Conservation (phyloP, 2,797 vertebrate genomes). For the Phylloscopus collybita region DNA sequence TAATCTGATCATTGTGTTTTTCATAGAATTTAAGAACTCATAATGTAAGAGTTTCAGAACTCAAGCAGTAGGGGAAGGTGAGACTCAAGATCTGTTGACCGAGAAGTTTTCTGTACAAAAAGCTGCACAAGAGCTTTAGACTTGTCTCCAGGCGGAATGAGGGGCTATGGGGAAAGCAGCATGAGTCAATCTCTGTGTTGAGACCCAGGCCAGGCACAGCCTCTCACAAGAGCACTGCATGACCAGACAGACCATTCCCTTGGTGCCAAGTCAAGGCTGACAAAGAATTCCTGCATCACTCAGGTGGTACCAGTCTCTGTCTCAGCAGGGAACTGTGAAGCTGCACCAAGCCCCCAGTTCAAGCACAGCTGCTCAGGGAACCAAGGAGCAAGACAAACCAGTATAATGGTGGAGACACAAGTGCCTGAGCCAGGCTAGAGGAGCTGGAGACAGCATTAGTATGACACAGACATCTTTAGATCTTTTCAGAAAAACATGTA, state of each 20-base stretch:
- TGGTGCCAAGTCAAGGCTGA: neutral
- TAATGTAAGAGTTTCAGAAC: neutral
- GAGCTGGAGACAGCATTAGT: neutral
- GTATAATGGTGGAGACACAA: neutral
- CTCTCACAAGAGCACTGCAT: neutral
- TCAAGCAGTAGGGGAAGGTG: neutral
- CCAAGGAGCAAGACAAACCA: neutral
- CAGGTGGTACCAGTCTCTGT: rapidly evolving
- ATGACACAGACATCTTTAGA: neutral
- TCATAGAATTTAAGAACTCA: neutral
- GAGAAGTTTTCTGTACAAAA: neutral
- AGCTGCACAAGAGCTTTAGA: neutral
- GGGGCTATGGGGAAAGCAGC: neutral
- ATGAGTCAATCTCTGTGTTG: rapidly evolving
- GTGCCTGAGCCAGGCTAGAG: neutral
- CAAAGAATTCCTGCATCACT: neutral
- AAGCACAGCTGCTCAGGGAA: neutral
- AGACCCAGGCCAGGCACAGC: neutral
- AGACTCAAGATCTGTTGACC: neutral
- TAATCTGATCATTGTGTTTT: neutral
- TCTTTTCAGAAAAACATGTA: neutral
- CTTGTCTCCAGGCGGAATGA: neutral
- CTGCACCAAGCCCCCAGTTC: neutral
- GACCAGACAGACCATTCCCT: neutral
- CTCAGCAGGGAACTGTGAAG: neutral